phyloP scores from a whole-genome alignment of 2,888 invertebrate genomes.

The Sepioteuthis lessoniana region DNA sequence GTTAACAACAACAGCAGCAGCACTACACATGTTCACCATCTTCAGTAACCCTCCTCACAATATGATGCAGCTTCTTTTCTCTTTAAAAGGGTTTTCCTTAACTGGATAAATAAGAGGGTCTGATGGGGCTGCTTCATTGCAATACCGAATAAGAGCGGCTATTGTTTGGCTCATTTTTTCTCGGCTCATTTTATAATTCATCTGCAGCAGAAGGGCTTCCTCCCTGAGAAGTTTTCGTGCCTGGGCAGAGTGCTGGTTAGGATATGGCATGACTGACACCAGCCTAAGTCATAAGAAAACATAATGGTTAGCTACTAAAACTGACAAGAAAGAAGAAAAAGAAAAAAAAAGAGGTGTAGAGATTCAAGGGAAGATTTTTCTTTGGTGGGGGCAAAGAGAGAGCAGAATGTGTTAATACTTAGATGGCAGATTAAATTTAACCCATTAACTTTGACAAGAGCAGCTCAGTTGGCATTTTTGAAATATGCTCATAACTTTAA shows the following conservation, averaged over 20 bases:
- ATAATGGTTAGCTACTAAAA: not conserved
- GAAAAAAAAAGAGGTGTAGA: not conserved
- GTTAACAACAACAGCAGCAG: not conserved
- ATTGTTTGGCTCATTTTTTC: constrained; percentile 63
- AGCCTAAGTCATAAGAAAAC: not conserved
- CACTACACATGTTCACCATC: not conserved
- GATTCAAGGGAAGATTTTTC: not conserved
- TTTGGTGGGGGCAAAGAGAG: not conserved
- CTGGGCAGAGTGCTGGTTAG: constrained; percentile 61
- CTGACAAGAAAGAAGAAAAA: not conserved
- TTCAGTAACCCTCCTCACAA: constrained; percentile 57
- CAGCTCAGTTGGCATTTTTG: too few relatives aligned
- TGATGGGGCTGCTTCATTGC: constrained; percentile 57
- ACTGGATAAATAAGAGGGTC: constrained; percentile 71
- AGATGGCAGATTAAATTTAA: not conserved
- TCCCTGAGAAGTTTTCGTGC: constrained; percentile 62
- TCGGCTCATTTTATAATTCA: constrained; percentile 63
- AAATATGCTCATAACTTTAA: too few relatives aligned
- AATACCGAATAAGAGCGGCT: constrained; percentile 66
- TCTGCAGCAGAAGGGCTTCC: constrained; percentile 62
- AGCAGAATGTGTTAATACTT: not conserved
- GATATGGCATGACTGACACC: constrained; percentile 57
- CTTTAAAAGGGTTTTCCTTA: constrained; percentile 73
- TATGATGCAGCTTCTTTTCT: constrained; percentile 69
- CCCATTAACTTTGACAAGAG: too few relatives aligned